phyloP scores from a whole-genome alignment of 2,797 vertebrate genomes.

The Ptychobarbus kaznakovi region DNA sequence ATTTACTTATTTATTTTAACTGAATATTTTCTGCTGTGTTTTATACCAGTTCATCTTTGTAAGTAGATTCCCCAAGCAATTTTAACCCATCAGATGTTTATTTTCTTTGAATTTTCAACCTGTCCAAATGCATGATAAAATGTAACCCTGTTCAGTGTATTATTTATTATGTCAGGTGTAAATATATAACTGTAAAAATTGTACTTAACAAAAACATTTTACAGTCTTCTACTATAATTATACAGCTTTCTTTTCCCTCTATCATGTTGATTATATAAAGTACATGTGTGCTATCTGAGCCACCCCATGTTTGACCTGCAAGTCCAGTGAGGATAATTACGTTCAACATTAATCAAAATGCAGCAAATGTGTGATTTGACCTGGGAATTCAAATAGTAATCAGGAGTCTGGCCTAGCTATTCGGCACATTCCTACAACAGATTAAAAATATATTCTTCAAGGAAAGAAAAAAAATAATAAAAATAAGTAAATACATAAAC shows the following conservation, averaged over 20 bases:
- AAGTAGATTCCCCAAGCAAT: neutral
- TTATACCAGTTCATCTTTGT: neutral
- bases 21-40: neutral
- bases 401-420: constrained; percentile 19
- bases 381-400: constrained; percentile 41
- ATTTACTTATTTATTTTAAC: neutral
- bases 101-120: neutral
- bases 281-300: neutral
- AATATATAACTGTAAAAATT: neutral
- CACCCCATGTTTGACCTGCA: constrained; percentile 4
- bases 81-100: neutral
- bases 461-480: neutral
- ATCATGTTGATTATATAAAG: constrained; percentile 10
- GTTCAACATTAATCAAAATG: constrained; percentile 42
- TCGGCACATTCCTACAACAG: constrained; percentile 4
- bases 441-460: constrained; percentile 7
- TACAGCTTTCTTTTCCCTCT: neutral
- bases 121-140: neutral
- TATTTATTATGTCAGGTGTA: neutral
- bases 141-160: neutral
- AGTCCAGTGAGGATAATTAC: constrained; percentile 18
- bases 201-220: neutral
- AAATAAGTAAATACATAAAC: neutral
- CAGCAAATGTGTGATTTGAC: constrained; percentile 19
- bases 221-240: neutral